Base-by-base conservation (phyloP, 2,888 invertebrate genomes). In the Anthrax anthrax region DNA sequence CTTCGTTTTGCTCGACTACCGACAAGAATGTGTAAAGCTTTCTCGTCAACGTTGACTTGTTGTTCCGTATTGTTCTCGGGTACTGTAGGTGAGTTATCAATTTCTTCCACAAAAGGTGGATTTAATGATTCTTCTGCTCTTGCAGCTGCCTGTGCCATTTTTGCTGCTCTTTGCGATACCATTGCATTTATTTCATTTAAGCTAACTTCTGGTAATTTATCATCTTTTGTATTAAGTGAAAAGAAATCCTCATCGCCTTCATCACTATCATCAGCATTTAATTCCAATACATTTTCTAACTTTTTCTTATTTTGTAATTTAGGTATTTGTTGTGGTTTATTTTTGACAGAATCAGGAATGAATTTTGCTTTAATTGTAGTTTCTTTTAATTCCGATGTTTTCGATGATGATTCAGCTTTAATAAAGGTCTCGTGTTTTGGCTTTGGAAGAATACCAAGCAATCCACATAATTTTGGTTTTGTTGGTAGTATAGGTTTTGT, bases 381-480 rank as follows among this genome's bases (percentile, higher is more conserved):
- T 18, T 12, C 32, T 14, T 40, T 38, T 8, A n/a, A 3, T 1
- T 32, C 12, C 0, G n/a, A 6, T 3, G 17, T 23, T 18, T 16
- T 39, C 5, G 39, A 9, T 39, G 34, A n/a, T 34, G 17, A 17
- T 29, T 14, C 29, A 13, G 23, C 4, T 29, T 38, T 46, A 5
- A 32, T 1, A n/a, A 64, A 64, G 39, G 51, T 56, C 4, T 57
- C 56, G 46, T 64, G 61, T 52, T 67, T 67, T 1, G 86, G 85
- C 54, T 77, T 74, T 10, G 85, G 86, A 38, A 87, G 63, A 39
- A 85, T 67, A 47, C 78, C 74, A 40, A 86, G 72, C 12, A 87
- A 65, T 38, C 29, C 29, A 12, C 12, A 12, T 32, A 8, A 8
- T 32, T 32, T 32, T 60, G 44, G 37, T 40, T 51, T 51, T 9